Conservation (phyloP, 2,113 vertebrate genomes). For the Tyto alba region DNA sequence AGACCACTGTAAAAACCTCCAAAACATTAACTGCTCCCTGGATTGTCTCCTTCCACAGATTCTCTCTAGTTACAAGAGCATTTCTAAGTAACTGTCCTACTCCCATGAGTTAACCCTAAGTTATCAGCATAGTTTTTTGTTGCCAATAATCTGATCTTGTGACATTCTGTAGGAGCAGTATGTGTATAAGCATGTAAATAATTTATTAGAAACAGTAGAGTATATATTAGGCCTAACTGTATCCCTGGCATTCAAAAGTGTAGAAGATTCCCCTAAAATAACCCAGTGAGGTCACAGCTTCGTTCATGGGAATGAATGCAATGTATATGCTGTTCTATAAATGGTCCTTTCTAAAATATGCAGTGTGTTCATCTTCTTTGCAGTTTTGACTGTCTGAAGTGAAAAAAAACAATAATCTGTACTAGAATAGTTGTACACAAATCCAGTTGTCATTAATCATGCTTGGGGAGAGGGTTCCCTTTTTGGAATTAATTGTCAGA, state of each 20-base stretch:
- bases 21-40: neutral
- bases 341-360: neutral
- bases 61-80: neutral
- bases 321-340: neutral
- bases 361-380: neutral
- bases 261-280: neutral
- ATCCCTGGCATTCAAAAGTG: neutral
- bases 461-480: neutral
- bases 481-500: neutral
- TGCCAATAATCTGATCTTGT: neutral
- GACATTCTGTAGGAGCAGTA: neutral
- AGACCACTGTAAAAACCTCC: neutral
- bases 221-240: neutral
- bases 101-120: neutral
- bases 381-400: neutral
- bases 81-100: neutral
- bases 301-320: neutral
- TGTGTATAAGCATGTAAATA: neutral
- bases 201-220: neutral
- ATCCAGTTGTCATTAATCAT: neutral
- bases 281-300: neutral
- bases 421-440: neutral
- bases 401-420: neutral
- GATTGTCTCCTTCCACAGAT: neutral
- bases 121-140: neutral